Conservation (phyloP, 2,113 vertebrate genomes). For the Gallinago paraguaiae region DNA sequence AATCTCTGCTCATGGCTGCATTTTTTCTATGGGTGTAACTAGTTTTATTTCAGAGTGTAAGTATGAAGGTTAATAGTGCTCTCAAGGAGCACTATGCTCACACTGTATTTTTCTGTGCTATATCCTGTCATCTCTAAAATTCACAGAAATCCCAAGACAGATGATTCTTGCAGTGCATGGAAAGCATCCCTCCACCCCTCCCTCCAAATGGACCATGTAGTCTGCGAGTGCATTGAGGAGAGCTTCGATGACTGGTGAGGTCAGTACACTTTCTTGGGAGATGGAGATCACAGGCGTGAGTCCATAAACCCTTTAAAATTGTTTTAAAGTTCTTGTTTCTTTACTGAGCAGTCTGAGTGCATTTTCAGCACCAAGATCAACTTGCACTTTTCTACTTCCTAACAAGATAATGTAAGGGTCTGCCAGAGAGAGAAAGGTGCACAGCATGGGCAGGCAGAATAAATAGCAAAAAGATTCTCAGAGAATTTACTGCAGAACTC, state of each 20-base stretch:
- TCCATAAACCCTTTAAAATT: not conserved
- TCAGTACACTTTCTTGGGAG: not conserved
- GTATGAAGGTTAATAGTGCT: not conserved
- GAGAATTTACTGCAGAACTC: not conserved
- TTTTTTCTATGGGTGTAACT: conserved; percentile 35
- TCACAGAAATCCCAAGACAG: conserved; percentile 28
- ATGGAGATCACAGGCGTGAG: not conserved
- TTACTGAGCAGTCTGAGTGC: not conserved
- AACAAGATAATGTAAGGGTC: not conserved
- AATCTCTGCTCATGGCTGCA: not conserved
- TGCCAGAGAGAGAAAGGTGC: not conserved
- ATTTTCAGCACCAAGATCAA: not conserved
- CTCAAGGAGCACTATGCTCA: not conserved
- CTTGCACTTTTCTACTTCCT: accelerated
- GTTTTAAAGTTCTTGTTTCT: not conserved
- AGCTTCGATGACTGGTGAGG: not conserved
- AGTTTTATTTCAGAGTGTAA: conserved; percentile 40
- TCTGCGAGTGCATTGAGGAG: not conserved
- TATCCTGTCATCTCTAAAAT: not conserved
- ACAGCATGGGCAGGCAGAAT: not conserved
- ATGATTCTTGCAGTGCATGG: not conserved
- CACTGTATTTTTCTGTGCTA: not conserved
- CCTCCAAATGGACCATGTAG: not conserved
- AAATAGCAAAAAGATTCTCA: not conserved
- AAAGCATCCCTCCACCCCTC: conserved; percentile 20